Percentiles rank a stretch among this genome's conserved stretches.
These are phyloP conservation scores for Syndactyla subalaris DNA, from an alignment of 2,797 vertebrate genomes.

Conservation along the genomic window DNA sequence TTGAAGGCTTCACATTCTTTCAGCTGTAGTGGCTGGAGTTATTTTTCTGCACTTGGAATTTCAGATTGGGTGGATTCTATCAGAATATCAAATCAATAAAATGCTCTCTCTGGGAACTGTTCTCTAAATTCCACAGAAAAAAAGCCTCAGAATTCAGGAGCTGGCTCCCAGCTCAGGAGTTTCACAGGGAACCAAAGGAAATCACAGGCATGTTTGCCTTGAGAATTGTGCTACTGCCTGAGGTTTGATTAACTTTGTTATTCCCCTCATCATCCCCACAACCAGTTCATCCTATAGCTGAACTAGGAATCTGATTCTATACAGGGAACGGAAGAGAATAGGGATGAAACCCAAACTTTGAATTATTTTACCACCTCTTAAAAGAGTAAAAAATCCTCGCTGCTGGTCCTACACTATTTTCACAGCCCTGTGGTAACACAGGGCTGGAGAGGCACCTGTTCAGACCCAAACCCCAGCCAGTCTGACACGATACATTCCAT, in stretches of 20 bases:
- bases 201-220: not conserved
- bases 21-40: not conserved
- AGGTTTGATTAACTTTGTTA: not conserved
- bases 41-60: not conserved
- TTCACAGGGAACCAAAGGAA: not conserved
- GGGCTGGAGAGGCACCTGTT: not conserved
- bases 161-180: not conserved
- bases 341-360: not conserved
- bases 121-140: not conserved
- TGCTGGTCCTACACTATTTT: not conserved
- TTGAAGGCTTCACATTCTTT: not conserved
- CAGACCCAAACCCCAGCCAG: not conserved
- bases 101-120: not conserved
- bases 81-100: not conserved
- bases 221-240: not conserved
- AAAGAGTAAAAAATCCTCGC: not conserved
- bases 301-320: not conserved
- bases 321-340: not conserved
- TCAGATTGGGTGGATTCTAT: not conserved
- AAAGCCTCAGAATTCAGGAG: not conserved
- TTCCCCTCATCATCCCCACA: not conserved
- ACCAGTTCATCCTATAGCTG: not conserved
- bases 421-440: not conserved
- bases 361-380: not conserved
- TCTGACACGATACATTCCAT: constrained; percentile 13